Percentiles rank a stretch among this genome's conserved stretches.
Evolutionary conservation across 2,797 vertebrate species (phyloP).

Genomic region (Typhlichthys subterraneus): DNA sequence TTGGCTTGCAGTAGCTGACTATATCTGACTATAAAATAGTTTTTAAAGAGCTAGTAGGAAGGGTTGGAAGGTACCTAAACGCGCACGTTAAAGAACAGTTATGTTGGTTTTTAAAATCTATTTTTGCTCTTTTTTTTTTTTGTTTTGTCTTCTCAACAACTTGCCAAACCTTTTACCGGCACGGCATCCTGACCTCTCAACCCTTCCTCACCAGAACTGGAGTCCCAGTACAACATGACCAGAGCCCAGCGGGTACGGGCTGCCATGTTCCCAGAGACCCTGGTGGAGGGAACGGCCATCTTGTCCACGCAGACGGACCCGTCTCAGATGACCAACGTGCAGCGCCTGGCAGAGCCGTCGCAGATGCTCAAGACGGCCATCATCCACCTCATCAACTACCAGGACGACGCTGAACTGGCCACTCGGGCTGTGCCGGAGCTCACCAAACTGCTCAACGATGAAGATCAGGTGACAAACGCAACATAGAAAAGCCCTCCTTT

Average conservation of each 20-base stretch:
- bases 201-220: conserved; percentile 69
- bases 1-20: no score
- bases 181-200: neutral
- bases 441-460: conserved; percentile 96
- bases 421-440: conserved; percentile 94
- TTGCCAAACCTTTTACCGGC: neutral
- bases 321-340: conserved; percentile 93
- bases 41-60: neutral
- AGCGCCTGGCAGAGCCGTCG: conserved; percentile 93
- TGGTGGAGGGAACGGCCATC: conserved; percentile 79
- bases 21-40: no score
- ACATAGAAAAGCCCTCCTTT: neutral
- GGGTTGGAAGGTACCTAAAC: no score
- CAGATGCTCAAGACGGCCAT: conserved; percentile 96
- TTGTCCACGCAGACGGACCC: conserved; percentile 87
- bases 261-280: conserved; percentile 91
- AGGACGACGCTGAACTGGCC: conserved; percentile 95
- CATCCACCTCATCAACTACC: conserved; percentile 98
- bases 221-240: conserved; percentile 83
- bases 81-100: no score
- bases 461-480: conserved; percentile 84
- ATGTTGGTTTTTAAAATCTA: no score
- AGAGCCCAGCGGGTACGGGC: conserved; percentile 89
- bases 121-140: neutral
- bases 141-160: neutral